Evolutionary conservation across 2,797 vertebrate species (phyloP).

Genomic region (Clarias platycephalus): DNA sequence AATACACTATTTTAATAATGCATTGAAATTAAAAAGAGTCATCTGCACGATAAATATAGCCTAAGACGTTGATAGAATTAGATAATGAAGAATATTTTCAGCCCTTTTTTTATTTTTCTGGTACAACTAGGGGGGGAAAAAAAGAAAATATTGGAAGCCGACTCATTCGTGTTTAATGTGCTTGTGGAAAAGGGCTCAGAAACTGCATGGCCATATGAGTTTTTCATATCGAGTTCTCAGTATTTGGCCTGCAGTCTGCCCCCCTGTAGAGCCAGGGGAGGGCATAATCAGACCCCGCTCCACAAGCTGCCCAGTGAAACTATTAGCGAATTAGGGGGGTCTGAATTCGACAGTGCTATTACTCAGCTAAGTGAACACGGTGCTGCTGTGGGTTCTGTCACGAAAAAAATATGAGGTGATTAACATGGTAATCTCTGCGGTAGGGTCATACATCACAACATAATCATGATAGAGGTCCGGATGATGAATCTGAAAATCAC

Average conservation of each 20-base stretch:
- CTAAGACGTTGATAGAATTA: slow-evolving; percentile 32
- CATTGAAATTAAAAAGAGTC: slow-evolving; percentile 31
- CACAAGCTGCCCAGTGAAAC: slow-evolving; percentile 44
- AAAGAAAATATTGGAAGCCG: not conserved
- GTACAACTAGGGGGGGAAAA: not conserved
- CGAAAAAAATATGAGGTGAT: slow-evolving; percentile 55
- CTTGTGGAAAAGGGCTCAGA: slow-evolving; percentile 5
- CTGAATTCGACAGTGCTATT: slow-evolving; percentile 65
- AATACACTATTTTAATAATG: slow-evolving; percentile 43
- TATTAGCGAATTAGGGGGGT: slow-evolving; percentile 66
- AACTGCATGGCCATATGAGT: slow-evolving; percentile 36
- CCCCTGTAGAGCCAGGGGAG: slow-evolving; percentile 37
- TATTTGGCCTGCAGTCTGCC: slow-evolving; percentile 39
- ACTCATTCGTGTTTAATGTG: slow-evolving; percentile 10
- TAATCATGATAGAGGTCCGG: slow-evolving; percentile 11
- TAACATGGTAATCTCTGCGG: slow-evolving; percentile 48
- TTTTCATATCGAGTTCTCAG: slow-evolving; percentile 32
- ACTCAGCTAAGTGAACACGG: slow-evolving; percentile 57
- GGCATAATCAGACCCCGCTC: slow-evolving; percentile 32
- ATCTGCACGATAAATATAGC: slow-evolving; percentile 31
- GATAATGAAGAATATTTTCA: slow-evolving; percentile 37
- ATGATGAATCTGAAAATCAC: not conserved
- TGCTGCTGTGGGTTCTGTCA: slow-evolving; percentile 53
- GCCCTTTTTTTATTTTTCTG: slow-evolving; percentile 4
- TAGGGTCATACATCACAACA: slow-evolving; percentile 3